These are phyloP conservation scores for Xenus cinereus DNA, from an alignment of 2,113 vertebrate species.

Conservation along the genomic window DNA sequence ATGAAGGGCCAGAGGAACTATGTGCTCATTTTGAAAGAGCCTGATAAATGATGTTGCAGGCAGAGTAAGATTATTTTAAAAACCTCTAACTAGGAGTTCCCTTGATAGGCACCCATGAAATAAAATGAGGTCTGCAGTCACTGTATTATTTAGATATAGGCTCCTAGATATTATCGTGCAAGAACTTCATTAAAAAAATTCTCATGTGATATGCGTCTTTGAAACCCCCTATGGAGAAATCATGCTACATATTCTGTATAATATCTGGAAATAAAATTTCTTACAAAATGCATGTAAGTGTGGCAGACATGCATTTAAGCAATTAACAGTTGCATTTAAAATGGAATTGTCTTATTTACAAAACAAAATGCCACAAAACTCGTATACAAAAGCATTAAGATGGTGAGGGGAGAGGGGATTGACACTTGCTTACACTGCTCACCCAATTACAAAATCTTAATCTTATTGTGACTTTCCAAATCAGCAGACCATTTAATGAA, in stretches of 20 bases:
- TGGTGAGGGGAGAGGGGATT: not conserved
- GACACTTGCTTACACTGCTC: not conserved
- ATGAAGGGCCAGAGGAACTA: not conserved
- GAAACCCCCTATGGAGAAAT: not conserved
- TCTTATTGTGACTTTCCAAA: not conserved
- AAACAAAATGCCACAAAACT: not conserved
- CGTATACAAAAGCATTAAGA: not conserved
- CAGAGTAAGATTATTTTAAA: not conserved
- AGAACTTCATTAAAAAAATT: not conserved
- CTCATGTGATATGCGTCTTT: not conserved
- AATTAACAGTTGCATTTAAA: not conserved
- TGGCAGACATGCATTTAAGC: not conserved
- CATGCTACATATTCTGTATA: not conserved
- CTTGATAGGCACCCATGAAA: not conserved
- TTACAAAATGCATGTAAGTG: not conserved
- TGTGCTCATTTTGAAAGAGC: not conserved
- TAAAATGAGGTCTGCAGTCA: not conserved
- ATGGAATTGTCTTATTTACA: not conserved
- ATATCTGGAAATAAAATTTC: not conserved
- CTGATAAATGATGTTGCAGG: not conserved
- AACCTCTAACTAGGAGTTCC: not conserved
- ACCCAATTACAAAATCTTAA: not conserved
- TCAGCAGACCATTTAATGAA: constrained; percentile 22
- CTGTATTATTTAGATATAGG: not conserved
- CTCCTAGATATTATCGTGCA: not conserved